These are phyloP conservation scores for Hemibates koningsi DNA, from an alignment of 2,113 vertebrate genomes.

Conservation along the genomic window DNA sequence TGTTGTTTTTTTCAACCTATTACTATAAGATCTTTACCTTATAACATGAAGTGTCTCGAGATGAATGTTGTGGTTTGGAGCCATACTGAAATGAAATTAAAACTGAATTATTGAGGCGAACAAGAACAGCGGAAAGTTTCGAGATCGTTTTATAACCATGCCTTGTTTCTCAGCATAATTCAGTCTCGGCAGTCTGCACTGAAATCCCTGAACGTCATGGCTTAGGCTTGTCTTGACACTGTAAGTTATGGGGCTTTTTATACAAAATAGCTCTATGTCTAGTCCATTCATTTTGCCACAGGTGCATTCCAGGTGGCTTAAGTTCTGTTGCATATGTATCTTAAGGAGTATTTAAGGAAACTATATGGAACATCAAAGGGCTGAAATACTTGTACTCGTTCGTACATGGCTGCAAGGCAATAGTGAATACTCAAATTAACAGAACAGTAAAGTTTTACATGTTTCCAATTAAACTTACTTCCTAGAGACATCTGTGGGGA, in stretches of 20 bases:
- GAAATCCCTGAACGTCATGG: neutral
- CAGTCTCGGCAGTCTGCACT: neutral
- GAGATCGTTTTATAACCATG: neutral
- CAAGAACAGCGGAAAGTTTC: neutral
- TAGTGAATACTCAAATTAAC: neutral
- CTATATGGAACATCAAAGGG: neutral
- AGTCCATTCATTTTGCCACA: neutral
- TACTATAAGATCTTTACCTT: neutral
- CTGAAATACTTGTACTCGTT: neutral
- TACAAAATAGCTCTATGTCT: neutral
- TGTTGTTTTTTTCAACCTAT: neutral
- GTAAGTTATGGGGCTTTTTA: neutral
- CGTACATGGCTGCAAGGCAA: neutral
- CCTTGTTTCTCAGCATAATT: neutral
- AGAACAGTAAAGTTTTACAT: neutral
- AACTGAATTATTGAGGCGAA: neutral
- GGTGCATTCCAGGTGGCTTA: neutral
- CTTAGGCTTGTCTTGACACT: neutral
- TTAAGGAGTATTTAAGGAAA: neutral
- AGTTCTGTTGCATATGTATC: neutral
- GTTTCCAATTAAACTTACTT: neutral
- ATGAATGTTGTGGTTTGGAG: neutral
- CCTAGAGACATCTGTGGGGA: neutral
- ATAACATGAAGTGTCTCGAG: neutral
- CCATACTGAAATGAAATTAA: neutral